phyloP scores from a whole-genome alignment of 2,797 vertebrate genomes.

The Falco cherrug region DNA sequence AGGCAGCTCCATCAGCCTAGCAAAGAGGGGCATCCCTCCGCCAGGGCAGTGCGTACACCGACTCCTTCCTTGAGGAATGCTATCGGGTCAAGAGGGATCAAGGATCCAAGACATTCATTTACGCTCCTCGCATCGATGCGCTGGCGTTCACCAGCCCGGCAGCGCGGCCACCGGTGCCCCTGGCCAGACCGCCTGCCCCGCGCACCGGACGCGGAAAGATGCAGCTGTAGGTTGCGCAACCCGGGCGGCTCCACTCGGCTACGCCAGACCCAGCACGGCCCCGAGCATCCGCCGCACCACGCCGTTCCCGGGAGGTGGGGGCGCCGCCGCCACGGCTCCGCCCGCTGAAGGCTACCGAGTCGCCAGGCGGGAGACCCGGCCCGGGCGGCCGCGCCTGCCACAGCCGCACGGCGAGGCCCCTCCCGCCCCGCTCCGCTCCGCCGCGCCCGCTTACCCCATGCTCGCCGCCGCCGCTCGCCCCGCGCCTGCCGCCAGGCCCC shows the following conservation, averaged over 20 bases:
- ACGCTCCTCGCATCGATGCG: accelerated
- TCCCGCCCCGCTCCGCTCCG: too few relatives aligned
- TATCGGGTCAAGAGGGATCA: neutral
- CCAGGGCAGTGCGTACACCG: neutral
- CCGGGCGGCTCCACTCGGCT: neutral
- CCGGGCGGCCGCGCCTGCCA: too few relatives aligned
- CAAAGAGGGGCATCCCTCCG: neutral
- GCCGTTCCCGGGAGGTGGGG: neutral
- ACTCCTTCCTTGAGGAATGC: neutral
- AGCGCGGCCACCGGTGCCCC: neutral
- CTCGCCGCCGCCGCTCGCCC: neutral
- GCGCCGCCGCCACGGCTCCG: neutral
- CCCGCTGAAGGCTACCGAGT: neutral
- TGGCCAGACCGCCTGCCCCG: neutral
- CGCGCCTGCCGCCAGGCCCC: neutral
- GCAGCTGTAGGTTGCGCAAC: accelerated
- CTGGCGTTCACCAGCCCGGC: neutral
- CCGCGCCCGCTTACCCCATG: neutral
- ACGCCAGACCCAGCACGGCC: neutral
- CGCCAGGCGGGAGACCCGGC: too few relatives aligned
- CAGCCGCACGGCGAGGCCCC: too few relatives aligned
- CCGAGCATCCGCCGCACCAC: neutral
- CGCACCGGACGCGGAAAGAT: accelerated
- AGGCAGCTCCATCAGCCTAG: neutral
- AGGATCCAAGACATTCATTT: accelerated